Evolutionary conservation across 2,797 vertebrate genomes (phyloP).

Genomic region (Myiothlypis chrysogaster): DNA sequence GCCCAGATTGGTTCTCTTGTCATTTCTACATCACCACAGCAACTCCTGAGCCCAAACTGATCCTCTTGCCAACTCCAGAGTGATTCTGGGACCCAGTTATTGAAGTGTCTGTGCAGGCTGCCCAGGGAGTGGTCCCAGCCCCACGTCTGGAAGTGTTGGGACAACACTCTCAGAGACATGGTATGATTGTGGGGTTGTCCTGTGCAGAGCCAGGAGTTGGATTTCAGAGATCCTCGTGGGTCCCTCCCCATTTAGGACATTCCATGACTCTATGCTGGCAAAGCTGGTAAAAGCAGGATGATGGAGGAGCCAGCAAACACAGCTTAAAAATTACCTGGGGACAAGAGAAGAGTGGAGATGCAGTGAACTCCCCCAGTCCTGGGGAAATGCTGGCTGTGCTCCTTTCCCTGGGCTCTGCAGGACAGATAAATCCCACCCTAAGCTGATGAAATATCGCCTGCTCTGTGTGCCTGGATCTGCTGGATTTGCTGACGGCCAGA

Average conservation of each 20-base stretch:
- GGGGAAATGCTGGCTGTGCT: neutral
- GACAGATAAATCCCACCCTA: slow-evolving; percentile 35
- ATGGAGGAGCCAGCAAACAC: neutral
- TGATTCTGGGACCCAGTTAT: neutral
- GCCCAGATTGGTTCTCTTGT: neutral
- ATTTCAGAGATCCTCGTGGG: neutral
- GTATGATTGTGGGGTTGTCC: neutral
- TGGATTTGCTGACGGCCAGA: neutral
- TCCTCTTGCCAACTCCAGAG: neutral
- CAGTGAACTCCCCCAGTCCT: neutral
- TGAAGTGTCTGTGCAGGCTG: neutral
- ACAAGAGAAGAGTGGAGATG: neutral
- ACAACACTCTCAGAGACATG: fast-evolving
- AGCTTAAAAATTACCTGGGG: neutral
- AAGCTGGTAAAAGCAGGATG: neutral
- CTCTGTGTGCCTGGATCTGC: neutral
- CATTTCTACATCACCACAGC: too few relatives aligned
- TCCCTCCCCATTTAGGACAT: too few relatives aligned
- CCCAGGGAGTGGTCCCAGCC: too few relatives aligned
- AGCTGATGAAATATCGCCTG: slow-evolving; percentile 15
- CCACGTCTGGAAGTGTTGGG: fast-evolving
- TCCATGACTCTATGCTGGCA: neutral
- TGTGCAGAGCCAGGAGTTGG: neutral
- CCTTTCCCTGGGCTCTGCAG: neutral
- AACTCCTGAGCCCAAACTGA: neutral